Evolutionary conservation across 2,797 vertebrate species (phyloP).

Genomic region (Microctenopoma stevenorrisi): DNA sequence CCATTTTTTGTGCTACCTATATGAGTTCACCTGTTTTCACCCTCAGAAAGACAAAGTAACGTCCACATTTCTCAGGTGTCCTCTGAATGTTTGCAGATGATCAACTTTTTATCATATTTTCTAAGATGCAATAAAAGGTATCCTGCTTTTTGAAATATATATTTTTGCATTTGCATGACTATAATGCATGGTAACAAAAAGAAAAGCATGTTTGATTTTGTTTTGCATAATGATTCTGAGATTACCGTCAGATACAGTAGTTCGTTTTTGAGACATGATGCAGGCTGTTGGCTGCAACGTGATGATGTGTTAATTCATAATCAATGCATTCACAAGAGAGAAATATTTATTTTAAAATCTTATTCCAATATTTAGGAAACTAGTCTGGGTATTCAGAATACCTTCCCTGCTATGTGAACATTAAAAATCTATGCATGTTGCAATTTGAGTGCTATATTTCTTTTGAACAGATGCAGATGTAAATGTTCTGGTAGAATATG

Average conservation of each 20-base stretch:
- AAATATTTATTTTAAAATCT: slow-evolving; percentile 41
- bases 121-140: slow-evolving; percentile 64
- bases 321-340: slow-evolving; percentile 34
- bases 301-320: slow-evolving; percentile 22
- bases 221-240: slow-evolving; percentile 25
- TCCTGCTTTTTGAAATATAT: slow-evolving; percentile 70
- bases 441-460: slow-evolving; percentile 68
- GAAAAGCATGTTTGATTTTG: slow-evolving; percentile 54
- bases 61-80: slow-evolving; percentile 83
- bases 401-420: slow-evolving; percentile 75
- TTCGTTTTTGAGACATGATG: slow-evolving; percentile 5
- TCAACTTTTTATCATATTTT: slow-evolving; percentile 75
- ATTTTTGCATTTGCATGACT: slow-evolving; percentile 81
- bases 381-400: slow-evolving; percentile 54
- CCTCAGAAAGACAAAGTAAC: slow-evolving; percentile 49
- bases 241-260: not conserved
- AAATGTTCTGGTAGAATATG: slow-evolving; percentile 67
- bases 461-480: slow-evolving; percentile 63
- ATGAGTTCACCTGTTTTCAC: slow-evolving; percentile 50
- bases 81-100: slow-evolving; percentile 75
- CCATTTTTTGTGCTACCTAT: slow-evolving; percentile 51
- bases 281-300: slow-evolving; percentile 13
- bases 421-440: slow-evolving; percentile 85
- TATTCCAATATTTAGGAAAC: slow-evolving; percentile 34
- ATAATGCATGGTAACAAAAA: slow-evolving; percentile 40